phyloP scores from a whole-genome alignment of 2,888 invertebrate species.

The Drosophila hamatofila region DNA sequence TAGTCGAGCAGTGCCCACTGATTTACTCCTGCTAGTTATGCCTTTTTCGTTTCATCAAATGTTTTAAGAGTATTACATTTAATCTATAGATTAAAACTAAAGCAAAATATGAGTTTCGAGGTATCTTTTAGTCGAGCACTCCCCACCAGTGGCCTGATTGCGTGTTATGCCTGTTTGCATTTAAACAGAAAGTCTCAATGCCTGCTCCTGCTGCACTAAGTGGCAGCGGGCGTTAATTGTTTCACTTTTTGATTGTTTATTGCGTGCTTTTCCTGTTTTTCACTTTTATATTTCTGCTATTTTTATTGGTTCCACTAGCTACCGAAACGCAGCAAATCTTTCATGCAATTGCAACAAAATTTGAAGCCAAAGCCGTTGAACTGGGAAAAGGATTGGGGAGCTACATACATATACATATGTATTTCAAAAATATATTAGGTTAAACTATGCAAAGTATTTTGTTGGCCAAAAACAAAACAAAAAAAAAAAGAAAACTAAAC shows the following conservation, averaged over 20 bases:
- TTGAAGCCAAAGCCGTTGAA: conserved; percentile 59
- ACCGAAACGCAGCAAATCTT: conserved; percentile 36
- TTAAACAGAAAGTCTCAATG: conserved; percentile 2
- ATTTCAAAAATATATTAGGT: conserved; percentile 5
- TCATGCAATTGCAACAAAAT: conserved; percentile 22
- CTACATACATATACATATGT: neutral
- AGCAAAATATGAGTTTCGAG: neutral
- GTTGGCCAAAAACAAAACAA: conserved; percentile 15
- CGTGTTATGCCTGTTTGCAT: conserved; percentile 3
- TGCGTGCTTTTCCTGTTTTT: conserved; percentile 51
- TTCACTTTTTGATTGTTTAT: conserved; percentile 43
- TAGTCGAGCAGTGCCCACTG: neutral
- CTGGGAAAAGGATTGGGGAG: conserved; percentile 35
- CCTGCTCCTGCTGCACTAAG: conserved; percentile 28
- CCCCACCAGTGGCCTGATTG: neutral
- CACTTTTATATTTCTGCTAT: conserved; percentile 18
- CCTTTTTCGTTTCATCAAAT: neutral
- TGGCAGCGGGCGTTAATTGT: conserved; percentile 48
- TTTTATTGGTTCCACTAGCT: conserved; percentile 63
- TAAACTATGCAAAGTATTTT: conserved; percentile 25
- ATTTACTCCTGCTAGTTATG: too few species aligned
- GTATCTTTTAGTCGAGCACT: neutral
- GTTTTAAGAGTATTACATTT: neutral
- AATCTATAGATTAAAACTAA: neutral
- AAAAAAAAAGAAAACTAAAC: conserved; percentile 6